Evolutionary conservation across 2,113 vertebrate species (phyloP).

Genomic region (Oreotrochilus melanogaster): DNA sequence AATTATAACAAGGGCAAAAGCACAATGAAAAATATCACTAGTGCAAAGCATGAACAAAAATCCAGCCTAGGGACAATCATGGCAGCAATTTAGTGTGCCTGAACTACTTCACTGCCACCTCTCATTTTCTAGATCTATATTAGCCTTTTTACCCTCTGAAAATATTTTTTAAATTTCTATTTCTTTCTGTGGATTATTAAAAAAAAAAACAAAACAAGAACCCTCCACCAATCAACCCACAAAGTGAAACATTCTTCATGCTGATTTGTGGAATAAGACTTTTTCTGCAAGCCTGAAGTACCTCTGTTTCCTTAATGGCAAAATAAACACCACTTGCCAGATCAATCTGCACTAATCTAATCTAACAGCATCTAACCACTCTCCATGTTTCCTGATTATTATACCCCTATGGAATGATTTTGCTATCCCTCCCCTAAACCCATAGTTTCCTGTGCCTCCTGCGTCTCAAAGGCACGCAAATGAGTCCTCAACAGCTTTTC

Average conservation of each 20-base stretch:
- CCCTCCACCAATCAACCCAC: not conserved
- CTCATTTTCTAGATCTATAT: not conserved
- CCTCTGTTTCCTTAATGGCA: not conserved
- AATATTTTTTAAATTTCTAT: too few species aligned
- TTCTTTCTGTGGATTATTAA: not conserved
- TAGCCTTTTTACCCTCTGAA: not conserved
- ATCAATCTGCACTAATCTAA: conserved; percentile 49
- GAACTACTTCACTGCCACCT: not conserved
- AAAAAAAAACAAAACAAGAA: not conserved
- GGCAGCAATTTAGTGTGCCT: not conserved
- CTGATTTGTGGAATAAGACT: not conserved
- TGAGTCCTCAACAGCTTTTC: conserved; percentile 15
- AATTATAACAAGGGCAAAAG: not conserved
- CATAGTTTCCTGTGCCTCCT: conserved; percentile 27
- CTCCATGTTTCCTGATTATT: conserved; percentile 11
- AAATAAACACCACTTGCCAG: conserved; percentile 22
- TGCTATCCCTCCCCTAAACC: conserved; percentile 1
- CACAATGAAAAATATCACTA: not conserved
- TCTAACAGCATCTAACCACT: conserved; percentile 48
- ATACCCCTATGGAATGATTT: not conserved
- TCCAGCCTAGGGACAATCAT: not conserved
- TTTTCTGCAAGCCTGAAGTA: not conserved
- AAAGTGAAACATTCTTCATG: not conserved
- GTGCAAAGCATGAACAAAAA: not conserved
- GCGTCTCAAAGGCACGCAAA: conserved; percentile 64